Percentiles rank a stretch among this genome's conserved stretches.
Conservation (phyloP, 2,888 invertebrate species). For the Rhogogaster chlorosoma region DNA sequence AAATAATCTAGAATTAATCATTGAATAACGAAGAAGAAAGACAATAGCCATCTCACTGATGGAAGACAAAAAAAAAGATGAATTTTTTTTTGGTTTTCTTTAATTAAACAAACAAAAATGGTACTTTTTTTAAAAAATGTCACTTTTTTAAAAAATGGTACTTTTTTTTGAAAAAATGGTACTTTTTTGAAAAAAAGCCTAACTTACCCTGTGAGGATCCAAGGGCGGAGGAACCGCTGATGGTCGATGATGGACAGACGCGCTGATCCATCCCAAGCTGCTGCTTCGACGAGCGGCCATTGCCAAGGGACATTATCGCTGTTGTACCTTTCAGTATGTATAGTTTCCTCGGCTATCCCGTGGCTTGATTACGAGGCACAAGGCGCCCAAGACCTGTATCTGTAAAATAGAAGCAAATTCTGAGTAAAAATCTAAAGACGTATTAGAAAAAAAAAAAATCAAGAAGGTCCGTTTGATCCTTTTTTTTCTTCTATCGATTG, state of each 20-base stretch:
- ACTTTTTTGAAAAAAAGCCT: neutral
- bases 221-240: constrained; percentile 62
- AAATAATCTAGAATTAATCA: no score
- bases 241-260: constrained; percentile 65
- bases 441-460: no score
- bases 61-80: neutral
- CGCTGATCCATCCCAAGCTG: constrained; percentile 81
- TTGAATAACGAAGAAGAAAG: no score
- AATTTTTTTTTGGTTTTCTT: no score
- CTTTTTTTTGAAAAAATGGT: neutral
- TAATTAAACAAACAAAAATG: no score
- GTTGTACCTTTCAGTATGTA: neutral
- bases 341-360: neutral
- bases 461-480: neutral
- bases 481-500: neutral
- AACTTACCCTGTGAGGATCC: constrained; percentile 60
- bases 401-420: neutral
- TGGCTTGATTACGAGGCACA: constrained; percentile 14
- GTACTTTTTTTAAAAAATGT: neutral
- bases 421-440: no score
- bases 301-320: constrained; percentile 59
- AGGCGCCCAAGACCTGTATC: neutral
- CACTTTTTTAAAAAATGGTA: neutral
- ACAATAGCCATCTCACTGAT: no score
- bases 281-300: constrained; percentile 84